Evolutionary conservation across 2,797 vertebrate species (phyloP), one percentile per base, ranked within the genome.

Genomic region (Carduelis carduelis): DNA sequence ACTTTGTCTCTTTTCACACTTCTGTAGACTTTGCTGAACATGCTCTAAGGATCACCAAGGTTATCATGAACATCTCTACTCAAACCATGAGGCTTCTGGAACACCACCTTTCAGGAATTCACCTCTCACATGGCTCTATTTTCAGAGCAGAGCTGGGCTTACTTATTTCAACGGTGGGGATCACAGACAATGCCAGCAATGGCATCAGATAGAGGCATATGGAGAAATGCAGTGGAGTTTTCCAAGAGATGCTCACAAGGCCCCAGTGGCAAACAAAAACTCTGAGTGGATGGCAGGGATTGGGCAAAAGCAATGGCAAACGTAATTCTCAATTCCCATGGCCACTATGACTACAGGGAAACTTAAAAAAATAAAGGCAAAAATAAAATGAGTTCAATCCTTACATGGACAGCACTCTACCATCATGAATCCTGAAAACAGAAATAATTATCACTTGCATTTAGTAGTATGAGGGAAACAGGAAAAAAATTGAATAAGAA

Each of bases 171-270:
- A 59, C 1, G 1, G 63, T 4, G 30, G 14, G 13, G 34, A 72
- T 19, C 47, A 70, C 32, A 24, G 59, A 69, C 0, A 0, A 34
- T 16, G 26, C 61, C 41, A 86, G 56, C 44, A 43, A 4, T 35
- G 27, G 26, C 47, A 95, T 12, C n/a, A 57, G 32, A 17, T 4
- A 56, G 16, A 81, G 35, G 75, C 6, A 17, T 2, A 46, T 4
- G 32, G 41, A 65, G 34, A 43, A 68, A 35, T 6, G 21, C 14
- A 68, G 69, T 1, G 0, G 44, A 66, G 26, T 70, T 77, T 56
- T 44, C 49, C 17, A 64, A 34, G 39, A 83, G 32, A 56, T 56
- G n/a, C 35, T 86, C n/a, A 27, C n/a, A 60, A 71, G 12, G 14
- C 49, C n/a, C n/a, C 49, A 46, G 18, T 11, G 52, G 30, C 57